Evolutionary conservation across 2,797 vertebrate species (phyloP).

Genomic region (Myotis daubentonii): DNA sequence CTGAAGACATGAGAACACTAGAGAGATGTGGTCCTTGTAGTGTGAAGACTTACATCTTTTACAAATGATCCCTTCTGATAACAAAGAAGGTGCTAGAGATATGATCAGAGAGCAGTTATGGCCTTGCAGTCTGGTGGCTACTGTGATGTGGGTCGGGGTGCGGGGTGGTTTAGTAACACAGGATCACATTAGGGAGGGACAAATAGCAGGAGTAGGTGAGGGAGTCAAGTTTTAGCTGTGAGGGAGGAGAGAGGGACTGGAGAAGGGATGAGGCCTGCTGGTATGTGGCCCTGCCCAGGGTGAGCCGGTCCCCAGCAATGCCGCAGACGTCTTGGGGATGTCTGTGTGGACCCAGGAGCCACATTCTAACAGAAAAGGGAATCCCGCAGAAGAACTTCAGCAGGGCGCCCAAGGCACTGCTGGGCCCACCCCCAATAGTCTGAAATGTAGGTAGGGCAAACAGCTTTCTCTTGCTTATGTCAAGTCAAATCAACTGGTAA

Average conservation of each 20-base stretch:
- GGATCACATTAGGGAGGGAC: neutral
- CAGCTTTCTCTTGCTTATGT: neutral
- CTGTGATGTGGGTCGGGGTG: no score
- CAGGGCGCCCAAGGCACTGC: neutral
- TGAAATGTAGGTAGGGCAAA: neutral
- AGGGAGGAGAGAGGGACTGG: neutral
- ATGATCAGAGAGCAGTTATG: neutral
- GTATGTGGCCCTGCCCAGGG: no score
- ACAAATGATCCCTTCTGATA: neutral
- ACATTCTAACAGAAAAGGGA: neutral
- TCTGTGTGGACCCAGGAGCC: neutral
- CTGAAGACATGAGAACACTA: neutral
- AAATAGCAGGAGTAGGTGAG: neutral
- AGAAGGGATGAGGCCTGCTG: neutral
- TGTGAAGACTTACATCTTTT: neutral
- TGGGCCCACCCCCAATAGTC: neutral
- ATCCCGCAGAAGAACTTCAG: neutral
- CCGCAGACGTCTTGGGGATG: neutral
- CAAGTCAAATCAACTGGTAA: constrained; percentile 29
- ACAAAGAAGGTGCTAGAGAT: neutral
- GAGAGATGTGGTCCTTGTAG: neutral
- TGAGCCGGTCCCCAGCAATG: neutral
- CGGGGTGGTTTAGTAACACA: no score
- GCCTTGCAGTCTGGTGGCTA: neutral
- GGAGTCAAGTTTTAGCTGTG: neutral